These are phyloP conservation scores for Hesperophylax magnus DNA, from an alignment of 1,140 invertebrate species.

Conservation along the genomic window DNA sequence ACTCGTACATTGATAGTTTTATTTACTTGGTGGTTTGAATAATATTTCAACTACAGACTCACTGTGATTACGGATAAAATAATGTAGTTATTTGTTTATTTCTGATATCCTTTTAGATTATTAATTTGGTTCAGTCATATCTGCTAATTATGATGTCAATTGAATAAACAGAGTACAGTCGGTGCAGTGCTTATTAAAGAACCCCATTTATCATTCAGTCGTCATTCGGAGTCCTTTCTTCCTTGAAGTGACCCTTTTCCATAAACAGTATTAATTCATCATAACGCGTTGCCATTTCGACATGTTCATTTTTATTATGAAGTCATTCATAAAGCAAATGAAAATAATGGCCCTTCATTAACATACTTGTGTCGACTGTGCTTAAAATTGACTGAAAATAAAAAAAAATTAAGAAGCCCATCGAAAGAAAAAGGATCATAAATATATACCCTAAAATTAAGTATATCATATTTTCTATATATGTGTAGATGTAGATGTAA, in stretches of 20 bases:
- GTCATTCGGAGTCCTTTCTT: neutral
- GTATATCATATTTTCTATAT: slow-evolving; percentile 33
- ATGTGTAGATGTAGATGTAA: slow-evolving; percentile 30
- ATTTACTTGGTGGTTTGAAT: slow-evolving; percentile 53
- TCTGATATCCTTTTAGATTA: slow-evolving; percentile 10
- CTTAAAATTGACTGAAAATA: slow-evolving; percentile 30
- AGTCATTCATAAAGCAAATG: slow-evolving; percentile 14
- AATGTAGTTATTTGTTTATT: slow-evolving; percentile 16
- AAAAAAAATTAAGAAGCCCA: slow-evolving; percentile 18
- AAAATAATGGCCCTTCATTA: slow-evolving; percentile 2
- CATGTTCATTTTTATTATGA: neutral
- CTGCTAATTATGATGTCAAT: slow-evolving; percentile 23
- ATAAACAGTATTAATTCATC: slow-evolving; percentile 25
- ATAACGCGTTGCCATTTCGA: slow-evolving; percentile 15
- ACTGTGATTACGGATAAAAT: slow-evolving; percentile 50
- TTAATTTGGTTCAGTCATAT: slow-evolving; percentile 16
- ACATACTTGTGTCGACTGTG: slow-evolving; percentile 8
- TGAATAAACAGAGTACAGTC: slow-evolving; percentile 9
- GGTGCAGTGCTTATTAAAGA: neutral
- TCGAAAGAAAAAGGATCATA: slow-evolving; percentile 30
- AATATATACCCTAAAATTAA: slow-evolving; percentile 13
- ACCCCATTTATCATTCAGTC: neutral
- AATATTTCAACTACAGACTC: slow-evolving; percentile 54
- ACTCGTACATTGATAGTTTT: slow-evolving; percentile 48
- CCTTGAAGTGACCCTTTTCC: neutral